phyloP scores from a whole-genome alignment of 2,113 vertebrate species.

The Epinephelus cyanopodus region DNA sequence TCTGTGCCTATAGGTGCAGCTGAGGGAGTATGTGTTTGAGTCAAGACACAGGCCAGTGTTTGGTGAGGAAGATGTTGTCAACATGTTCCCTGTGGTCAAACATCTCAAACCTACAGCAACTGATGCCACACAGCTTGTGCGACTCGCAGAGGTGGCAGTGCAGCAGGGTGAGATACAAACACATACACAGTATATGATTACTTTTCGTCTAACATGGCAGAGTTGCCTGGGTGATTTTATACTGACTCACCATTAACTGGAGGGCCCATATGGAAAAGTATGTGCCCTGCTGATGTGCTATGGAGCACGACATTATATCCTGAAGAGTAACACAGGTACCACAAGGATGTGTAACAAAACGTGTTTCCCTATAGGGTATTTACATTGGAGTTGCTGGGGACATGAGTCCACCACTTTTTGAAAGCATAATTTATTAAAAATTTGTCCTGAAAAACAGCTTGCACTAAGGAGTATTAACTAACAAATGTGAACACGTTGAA shows the following conservation, averaged over 20 bases:
- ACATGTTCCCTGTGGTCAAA: constrained; percentile 96
- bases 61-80: constrained; percentile 93
- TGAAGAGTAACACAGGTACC: not conserved
- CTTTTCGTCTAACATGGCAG: not conserved
- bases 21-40: constrained; percentile 94
- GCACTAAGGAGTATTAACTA: too few relatives aligned
- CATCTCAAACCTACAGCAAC: constrained; percentile 90
- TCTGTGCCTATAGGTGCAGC: constrained; percentile 84
- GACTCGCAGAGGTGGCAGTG: constrained; percentile 91
- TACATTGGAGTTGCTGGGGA: too few relatives aligned
- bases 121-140: constrained; percentile 91
- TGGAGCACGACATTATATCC: not conserved
- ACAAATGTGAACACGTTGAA: too few relatives aligned
- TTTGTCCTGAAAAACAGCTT: too few relatives aligned
- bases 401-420: too few relatives aligned
- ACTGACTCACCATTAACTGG: not conserved
- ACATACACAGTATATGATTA: not conserved
- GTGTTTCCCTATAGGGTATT: too few relatives aligned
- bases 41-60: constrained; percentile 90
- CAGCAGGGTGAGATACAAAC: constrained; percentile 88
- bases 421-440: too few relatives aligned
- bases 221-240: not conserved
- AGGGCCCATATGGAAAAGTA: not conserved
- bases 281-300: too few relatives aligned
- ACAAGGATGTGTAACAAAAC: too few relatives aligned